phyloP scores from a whole-genome alignment of 2,888 invertebrate genomes.

The Listrodromus nycthemerus region DNA sequence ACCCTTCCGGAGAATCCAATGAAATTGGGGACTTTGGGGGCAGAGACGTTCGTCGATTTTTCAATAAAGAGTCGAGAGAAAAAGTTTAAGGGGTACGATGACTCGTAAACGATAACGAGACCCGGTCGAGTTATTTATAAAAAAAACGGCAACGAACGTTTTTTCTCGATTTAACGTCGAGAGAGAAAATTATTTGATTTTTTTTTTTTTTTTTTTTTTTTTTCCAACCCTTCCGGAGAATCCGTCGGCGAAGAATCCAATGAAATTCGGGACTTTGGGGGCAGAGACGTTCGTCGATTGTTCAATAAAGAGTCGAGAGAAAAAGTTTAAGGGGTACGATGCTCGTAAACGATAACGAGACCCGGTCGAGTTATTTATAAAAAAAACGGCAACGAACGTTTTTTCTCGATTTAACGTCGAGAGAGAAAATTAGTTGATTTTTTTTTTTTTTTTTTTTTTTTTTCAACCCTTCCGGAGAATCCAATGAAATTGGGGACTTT shows the following conservation, averaged over 20 bases:
- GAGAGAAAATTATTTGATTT: background rate
- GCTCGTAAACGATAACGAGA: conserved; percentile 60
- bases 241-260: background rate
- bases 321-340: conserved; percentile 25
- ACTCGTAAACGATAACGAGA: conserved; percentile 61
- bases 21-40: background rate
- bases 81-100: conserved; percentile 22
- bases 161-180: background rate
- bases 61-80: conserved; percentile 2
- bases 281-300: background rate
- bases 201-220: conserved; percentile 7
- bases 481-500: background rate
- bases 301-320: background rate
- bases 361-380: conserved; percentile 65
- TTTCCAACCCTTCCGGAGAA: background rate
- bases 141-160: conserved; percentile 16
- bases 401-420: background rate
- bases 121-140: conserved; percentile 65
- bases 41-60: background rate
- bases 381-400: conserved; percentile 16
- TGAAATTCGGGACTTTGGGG: background rate
- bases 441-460: conserved; percentile 11
- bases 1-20: background rate
- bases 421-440: background rate
- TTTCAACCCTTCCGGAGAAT: background rate